Percentiles rank a stretch among this genome's conserved stretches.
phyloP scores from a whole-genome alignment of 2,113 vertebrate genomes.

The Bubo blakistoni region DNA sequence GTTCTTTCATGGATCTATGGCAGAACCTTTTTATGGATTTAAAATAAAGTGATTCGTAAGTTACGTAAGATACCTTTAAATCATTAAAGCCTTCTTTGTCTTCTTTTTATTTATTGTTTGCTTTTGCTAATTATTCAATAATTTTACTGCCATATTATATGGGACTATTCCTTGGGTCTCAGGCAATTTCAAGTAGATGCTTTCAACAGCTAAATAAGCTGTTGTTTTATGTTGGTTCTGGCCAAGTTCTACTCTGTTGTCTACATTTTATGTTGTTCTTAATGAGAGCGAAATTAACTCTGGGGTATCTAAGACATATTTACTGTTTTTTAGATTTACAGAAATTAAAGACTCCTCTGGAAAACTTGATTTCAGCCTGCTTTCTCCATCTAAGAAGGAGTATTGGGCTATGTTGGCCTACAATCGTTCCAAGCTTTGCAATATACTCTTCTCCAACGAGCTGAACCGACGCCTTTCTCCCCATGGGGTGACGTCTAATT shows the following conservation, averaged over 20 bases:
- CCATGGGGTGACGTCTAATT: conserved; percentile 84
- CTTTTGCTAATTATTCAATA: background rate
- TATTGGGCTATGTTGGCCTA: conserved; percentile 98
- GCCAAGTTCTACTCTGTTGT: background rate
- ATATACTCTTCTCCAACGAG: conserved; percentile 90
- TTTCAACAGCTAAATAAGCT: background rate
- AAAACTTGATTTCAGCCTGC: conserved; percentile 83
- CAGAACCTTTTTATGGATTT: background rate
- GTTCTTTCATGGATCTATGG: background rate
- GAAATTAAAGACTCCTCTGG: conserved; percentile 85
- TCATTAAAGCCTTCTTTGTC: background rate
- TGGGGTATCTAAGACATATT: background rate
- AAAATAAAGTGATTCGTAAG: background rate
- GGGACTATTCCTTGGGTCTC: background rate
- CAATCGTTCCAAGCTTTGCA: conserved; percentile 96
- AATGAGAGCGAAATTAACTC: background rate
- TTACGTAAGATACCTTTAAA: background rate
- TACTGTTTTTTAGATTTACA: conserved; percentile 81
- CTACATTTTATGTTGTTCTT: background rate
- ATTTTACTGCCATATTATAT: background rate
- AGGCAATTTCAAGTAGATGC: background rate
- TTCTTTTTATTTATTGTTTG: background rate
- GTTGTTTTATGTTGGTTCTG: background rate
- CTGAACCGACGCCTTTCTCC: conserved; percentile 90
- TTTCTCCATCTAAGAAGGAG: conserved; percentile 85